Percentiles rank a stretch among this genome's conserved stretches.
Conservation (phyloP, 2,888 invertebrate genomes). For the Cephus pygmeus region DNA sequence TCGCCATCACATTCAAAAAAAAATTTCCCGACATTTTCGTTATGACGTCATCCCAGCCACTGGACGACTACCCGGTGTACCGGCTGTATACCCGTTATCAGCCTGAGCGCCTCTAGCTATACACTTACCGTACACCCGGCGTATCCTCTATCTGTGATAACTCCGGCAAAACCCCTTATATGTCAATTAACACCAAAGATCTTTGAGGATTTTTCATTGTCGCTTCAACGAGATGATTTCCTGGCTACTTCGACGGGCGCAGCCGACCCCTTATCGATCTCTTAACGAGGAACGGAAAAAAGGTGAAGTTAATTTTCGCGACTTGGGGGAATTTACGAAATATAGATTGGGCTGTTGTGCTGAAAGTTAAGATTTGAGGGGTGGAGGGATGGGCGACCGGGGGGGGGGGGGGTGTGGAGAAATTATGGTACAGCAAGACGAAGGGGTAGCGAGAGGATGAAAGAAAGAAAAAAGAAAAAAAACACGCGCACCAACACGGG, state of each 20-base stretch:
- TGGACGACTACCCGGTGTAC: neutral
- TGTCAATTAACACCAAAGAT: neutral
- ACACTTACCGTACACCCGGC: too few relatives aligned
- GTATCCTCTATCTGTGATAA: neutral
- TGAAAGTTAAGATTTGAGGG: neutral
- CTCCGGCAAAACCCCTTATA: neutral
- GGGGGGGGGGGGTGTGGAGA: too few relatives aligned
- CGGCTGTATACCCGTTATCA: neutral
- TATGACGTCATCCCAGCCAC: neutral
- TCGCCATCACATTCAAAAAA: neutral
- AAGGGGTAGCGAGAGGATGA: neutral
- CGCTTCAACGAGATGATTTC: neutral
- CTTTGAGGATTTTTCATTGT: neutral
- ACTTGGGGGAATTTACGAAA: neutral
- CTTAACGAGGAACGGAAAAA: neutral
- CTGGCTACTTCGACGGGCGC: too few relatives aligned
- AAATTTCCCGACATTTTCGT: neutral
- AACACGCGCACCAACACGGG: neutral
- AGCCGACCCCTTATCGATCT: neutral
- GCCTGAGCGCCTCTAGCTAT: neutral
- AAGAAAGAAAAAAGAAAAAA: too few relatives aligned
- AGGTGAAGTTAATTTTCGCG: too few relatives aligned
- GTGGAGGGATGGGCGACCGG: too few relatives aligned
- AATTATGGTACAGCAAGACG: neutral
- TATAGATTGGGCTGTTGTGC: neutral